Conservation (phyloP, 2,888 invertebrate genomes). For the Nymphalis polychloros region DNA sequence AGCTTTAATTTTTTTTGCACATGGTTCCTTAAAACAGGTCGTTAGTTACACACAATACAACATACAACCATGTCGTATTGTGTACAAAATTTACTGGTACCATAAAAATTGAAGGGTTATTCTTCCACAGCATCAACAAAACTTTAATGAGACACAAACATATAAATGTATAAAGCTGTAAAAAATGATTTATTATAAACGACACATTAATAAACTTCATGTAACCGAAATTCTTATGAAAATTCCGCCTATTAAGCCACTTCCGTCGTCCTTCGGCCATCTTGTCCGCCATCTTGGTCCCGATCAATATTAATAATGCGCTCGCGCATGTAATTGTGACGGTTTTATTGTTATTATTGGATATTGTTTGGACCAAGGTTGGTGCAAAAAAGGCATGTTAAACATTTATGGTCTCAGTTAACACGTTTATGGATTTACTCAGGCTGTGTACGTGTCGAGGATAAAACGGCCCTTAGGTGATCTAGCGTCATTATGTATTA, state of each 20-base stretch:
- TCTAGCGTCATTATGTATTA: background rate
- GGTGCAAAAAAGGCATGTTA: constrained; percentile 64
- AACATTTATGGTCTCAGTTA: constrained; percentile 51
- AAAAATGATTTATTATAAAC: constrained; percentile 20
- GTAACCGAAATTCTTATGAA: constrained; percentile 40
- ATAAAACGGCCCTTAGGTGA: constrained; percentile 36
- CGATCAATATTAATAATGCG: constrained; percentile 55
- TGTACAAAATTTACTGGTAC: constrained; percentile 21
- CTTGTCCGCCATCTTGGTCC: constrained; percentile 47
- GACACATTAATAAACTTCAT: constrained; percentile 29
- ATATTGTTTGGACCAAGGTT: constrained; percentile 74
- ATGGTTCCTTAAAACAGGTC: background rate
- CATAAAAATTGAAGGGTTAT: constrained; percentile 24
- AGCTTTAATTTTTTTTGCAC: background rate
- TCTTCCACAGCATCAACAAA: constrained; percentile 13
- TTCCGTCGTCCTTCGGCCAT: constrained; percentile 51
- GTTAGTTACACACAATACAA: background rate
- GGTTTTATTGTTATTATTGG: constrained; percentile 76
- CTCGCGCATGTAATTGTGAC: constrained; percentile 53
- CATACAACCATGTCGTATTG: background rate
- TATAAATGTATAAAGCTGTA: constrained; percentile 25
- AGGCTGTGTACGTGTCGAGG: constrained; percentile 43
- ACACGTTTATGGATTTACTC: constrained; percentile 46
- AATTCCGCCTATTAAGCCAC: constrained; percentile 44
- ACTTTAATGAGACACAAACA: constrained; percentile 13